phyloP scores from a whole-genome alignment of 2,113 vertebrate genomes.

The Eonycteris spelaea region DNA sequence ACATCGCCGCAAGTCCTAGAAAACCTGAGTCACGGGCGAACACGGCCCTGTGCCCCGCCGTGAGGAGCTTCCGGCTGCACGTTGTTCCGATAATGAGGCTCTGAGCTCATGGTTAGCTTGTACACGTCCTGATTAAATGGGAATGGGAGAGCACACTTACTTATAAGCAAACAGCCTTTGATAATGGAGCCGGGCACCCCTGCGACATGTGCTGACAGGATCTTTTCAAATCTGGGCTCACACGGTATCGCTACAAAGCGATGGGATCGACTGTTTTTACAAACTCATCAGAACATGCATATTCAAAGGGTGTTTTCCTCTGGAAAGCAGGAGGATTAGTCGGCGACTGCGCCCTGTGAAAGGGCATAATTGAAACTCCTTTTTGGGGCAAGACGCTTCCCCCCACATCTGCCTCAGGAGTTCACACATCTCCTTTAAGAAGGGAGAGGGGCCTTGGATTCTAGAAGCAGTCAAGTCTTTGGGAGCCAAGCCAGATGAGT shows the following conservation, averaged over 20 bases:
- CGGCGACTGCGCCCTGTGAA: neutral
- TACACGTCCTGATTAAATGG: neutral
- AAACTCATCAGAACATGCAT: neutral
- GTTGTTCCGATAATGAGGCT: neutral
- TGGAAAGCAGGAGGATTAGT: neutral
- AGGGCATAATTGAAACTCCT: neutral
- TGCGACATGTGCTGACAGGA: accelerated
- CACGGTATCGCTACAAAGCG: accelerated
- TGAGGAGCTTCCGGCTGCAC: accelerated
- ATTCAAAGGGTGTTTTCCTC: neutral
- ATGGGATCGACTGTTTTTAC: neutral
- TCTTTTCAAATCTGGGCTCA: neutral
- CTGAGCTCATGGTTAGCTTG: neutral
- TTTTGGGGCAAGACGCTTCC: accelerated
- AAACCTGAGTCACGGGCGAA: accelerated
- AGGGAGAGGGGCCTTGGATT: neutral
- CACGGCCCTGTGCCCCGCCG: accelerated
- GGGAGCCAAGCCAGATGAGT: neutral
- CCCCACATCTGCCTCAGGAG: neutral
- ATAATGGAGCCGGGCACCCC: neutral
- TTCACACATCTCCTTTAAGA: neutral
- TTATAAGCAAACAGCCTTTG: neutral
- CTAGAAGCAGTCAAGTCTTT: neutral
- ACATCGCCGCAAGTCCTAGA: neutral
- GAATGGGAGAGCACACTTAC: neutral